Evolutionary conservation across 92 coral and sea anemone genomes (phyloP), one percentile per base, ranked within the genome.

Genomic region (Pocillopora meandrina): DNA sequence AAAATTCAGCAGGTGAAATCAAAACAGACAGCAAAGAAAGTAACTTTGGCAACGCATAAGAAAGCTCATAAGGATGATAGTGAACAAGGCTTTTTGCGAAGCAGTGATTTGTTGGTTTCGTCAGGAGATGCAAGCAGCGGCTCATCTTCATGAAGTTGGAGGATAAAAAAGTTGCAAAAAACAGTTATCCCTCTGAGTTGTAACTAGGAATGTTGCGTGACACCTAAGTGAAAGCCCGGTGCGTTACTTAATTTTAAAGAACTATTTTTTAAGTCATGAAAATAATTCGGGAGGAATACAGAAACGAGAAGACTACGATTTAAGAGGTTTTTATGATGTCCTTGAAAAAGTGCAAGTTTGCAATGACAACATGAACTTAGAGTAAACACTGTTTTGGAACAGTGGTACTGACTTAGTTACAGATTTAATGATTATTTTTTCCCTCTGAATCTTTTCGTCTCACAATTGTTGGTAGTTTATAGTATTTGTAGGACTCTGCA

Each of bases 91-190:
- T 83, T 83, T 62, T n/a, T 83, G 19, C 56, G 79, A 62, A 63
- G 65, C 55, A 72, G 72, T 33, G 86, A 83, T 56, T 49, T 75
- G 31, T 18, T 74, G 34, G 61, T 23, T 26, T 63, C 86, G 61
- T 83, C 86, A 0, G 86, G 86, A 21, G 86, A 83, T 21, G 55
- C 80, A 49, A 73, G 86, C 57, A 74, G 80, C 26, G 86, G 79
- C 18, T 83, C 86, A 17, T 83, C 86, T 16, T 61, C 86, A 36
- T 83, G 62, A 74, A 20, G 17, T 14, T 19, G 31, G 10, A 56
- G 35, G 33, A 69, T 56, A 33, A 26, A 66, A 63, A 20, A 10
- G 72, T 49, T 6, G 11, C 71, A 42, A 20, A n/a, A 21, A 47
- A 78, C 33, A 33, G 42, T 12, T 21, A 34, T 14, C 35, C 52